These are phyloP conservation scores for Papilio glaucus DNA, from an alignment of 1,140 invertebrate species.

Conservation along the genomic window DNA sequence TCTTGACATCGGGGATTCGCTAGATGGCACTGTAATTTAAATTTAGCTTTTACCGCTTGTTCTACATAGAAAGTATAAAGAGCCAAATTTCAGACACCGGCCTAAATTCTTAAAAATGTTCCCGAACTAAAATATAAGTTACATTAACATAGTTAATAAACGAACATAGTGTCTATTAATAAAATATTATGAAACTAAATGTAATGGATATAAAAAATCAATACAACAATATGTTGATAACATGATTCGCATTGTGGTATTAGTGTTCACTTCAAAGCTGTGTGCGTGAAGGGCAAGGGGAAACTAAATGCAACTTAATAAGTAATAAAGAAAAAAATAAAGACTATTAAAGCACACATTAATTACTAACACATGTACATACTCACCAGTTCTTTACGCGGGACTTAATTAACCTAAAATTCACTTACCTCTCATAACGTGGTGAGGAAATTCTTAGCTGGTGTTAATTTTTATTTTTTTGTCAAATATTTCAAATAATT, in stretches of 20 bases:
- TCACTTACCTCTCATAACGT: neutral
- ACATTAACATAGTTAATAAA: no score
- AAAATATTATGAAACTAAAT: no score
- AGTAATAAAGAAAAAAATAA: conserved; percentile 24
- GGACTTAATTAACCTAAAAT: neutral
- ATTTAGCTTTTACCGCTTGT: no score
- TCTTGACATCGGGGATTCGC: neutral
- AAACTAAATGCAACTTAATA: conserved; percentile 33
- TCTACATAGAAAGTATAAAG: no score
- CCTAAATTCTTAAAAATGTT: no score
- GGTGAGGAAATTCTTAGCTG: no score
- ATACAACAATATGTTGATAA: neutral
- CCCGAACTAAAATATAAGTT: no score
- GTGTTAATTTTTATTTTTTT: no score
- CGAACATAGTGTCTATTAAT: no score
- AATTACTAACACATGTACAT: neutral
- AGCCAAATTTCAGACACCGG: no score
- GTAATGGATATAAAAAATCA: no score
- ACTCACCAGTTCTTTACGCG: neutral
- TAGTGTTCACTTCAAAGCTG: conserved; percentile 21
- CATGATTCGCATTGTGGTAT: conserved; percentile 25
- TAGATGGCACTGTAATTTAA: neutral
- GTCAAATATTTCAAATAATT: no score
- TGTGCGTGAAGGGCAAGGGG: conserved; percentile 8
- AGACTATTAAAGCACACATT: conserved; percentile 14